A percentile compares a stretch with the other conserved stretches of the same genome.
phyloP scores from a whole-genome alignment of 2,888 invertebrate species.

The Spisula subtruncata region DNA sequence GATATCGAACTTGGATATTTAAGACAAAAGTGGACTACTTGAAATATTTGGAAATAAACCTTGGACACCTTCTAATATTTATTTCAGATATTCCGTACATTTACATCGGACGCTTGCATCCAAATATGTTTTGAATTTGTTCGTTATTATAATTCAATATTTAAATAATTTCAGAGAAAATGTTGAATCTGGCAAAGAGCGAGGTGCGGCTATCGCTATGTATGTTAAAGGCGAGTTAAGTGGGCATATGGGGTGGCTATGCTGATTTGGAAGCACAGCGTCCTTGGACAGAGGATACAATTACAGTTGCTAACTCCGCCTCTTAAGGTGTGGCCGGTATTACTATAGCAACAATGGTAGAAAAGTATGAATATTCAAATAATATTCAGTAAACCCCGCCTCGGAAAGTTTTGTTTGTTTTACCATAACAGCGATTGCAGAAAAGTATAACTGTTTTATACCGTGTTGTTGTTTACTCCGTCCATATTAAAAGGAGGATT shows the following conservation, averaged over 20 bases:
- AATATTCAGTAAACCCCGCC: not conserved
- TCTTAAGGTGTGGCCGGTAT: conserved; percentile 83
- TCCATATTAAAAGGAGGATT: conserved; percentile 81
- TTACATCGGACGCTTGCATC: not conserved
- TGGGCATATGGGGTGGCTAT: conserved; percentile 86
- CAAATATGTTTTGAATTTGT: not conserved
- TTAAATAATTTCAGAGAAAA: conserved; percentile 47
- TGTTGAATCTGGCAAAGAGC: conserved; percentile 73
- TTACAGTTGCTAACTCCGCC: conserved; percentile 77
- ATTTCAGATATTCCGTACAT: too few species aligned
- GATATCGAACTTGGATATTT: too few species aligned
- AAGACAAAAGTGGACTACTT: too few species aligned
- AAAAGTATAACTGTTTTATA: too few species aligned
- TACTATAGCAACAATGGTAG: conserved; percentile 85
- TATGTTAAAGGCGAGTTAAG: conserved; percentile 83
- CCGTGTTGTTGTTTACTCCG: conserved; percentile 72
- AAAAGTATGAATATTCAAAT: conserved; percentile 77
- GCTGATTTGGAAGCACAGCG: conserved; percentile 79
- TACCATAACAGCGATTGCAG: too few species aligned
- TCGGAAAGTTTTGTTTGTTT: too few species aligned
- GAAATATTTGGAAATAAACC: too few species aligned
- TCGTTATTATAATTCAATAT: not conserved
- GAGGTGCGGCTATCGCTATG: conserved; percentile 82
- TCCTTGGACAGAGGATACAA: conserved; percentile 82
- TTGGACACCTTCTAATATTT: too few species aligned